Evolutionary conservation across 2,888 invertebrate species (phyloP).

Genomic region (Platycnemis pennipes): DNA sequence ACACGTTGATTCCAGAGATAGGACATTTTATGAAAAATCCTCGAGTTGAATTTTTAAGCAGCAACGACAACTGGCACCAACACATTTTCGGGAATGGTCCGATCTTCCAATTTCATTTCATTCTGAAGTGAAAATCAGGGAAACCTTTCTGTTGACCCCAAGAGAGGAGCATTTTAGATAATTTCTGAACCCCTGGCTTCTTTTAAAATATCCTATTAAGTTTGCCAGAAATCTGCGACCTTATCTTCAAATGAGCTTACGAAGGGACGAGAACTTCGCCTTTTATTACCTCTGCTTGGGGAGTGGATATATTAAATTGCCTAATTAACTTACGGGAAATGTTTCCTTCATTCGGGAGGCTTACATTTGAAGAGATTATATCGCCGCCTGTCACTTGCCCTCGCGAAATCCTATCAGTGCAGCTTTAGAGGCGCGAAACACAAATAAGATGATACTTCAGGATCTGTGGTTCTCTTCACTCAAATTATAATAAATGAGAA

Average conservation of each 20-base stretch:
- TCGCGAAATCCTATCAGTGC: not conserved
- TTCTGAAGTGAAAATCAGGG: too few species aligned
- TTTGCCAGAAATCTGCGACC: not conserved
- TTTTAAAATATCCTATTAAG: not conserved
- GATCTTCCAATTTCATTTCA: too few species aligned
- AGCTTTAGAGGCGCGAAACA: not conserved
- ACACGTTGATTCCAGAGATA: too few species aligned
- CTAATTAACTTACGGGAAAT: conserved; percentile 25
- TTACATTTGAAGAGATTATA: conserved; percentile 14
- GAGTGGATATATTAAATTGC: conserved; percentile 25
- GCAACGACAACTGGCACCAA: too few species aligned
- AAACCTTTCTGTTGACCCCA: too few species aligned
- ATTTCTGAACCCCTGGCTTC: not conserved
- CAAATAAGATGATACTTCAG: not conserved
- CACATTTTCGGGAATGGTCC: too few species aligned
- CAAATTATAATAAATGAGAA: not conserved
- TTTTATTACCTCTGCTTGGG: conserved; percentile 20
- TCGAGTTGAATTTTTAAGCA: too few species aligned
- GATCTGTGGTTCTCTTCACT: not conserved
- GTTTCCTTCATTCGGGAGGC: conserved; percentile 4
- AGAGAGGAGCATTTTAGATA: too few species aligned
- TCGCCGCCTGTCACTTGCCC: not conserved
- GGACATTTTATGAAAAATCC: too few species aligned
- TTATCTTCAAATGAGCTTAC: conserved; percentile 14
- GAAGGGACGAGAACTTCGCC: not conserved